phyloP scores from a whole-genome alignment of 2,797 vertebrate species.

The Echiichthys vipera region DNA sequence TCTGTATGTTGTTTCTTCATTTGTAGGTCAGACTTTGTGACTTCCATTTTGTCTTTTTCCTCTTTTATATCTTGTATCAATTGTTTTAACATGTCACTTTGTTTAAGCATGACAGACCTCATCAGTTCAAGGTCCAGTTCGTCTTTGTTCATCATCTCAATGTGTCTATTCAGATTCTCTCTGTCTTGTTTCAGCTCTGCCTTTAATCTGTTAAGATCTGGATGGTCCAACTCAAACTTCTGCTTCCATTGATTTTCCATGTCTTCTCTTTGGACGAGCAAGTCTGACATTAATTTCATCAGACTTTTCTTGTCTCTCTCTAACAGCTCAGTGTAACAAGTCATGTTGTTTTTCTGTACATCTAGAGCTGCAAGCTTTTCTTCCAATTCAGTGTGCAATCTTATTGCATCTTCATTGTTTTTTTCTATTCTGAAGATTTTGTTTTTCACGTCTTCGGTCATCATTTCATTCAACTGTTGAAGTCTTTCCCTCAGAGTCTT shows the following conservation, averaged over 20 bases:
- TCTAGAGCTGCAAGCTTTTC: too few species aligned
- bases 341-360: too few species aligned
- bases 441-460: too few species aligned
- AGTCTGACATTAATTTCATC: too few species aligned
- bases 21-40: not conserved
- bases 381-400: too few species aligned
- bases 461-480: too few species aligned
- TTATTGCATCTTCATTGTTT: too few species aligned
- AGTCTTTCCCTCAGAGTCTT: too few species aligned
- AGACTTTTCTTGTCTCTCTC: too few species aligned
- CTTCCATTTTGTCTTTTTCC: not conserved
- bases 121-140: slow-evolving; percentile 2
- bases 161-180: slow-evolving; percentile 26
- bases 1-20: not conserved
- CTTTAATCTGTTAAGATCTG: not conserved
- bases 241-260: not conserved
- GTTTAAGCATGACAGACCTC: not conserved
- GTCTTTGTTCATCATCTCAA: not conserved
- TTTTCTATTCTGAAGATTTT: too few species aligned
- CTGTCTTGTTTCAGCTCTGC: slow-evolving; percentile 16
- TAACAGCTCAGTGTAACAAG: too few species aligned
- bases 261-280: slow-evolving; percentile 35
- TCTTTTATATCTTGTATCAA: not conserved
- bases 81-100: not conserved
- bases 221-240: not conserved